These are phyloP conservation scores for Pundamilia nyererei DNA, from an alignment of 2,113 vertebrate species.

Conservation along the genomic window DNA sequence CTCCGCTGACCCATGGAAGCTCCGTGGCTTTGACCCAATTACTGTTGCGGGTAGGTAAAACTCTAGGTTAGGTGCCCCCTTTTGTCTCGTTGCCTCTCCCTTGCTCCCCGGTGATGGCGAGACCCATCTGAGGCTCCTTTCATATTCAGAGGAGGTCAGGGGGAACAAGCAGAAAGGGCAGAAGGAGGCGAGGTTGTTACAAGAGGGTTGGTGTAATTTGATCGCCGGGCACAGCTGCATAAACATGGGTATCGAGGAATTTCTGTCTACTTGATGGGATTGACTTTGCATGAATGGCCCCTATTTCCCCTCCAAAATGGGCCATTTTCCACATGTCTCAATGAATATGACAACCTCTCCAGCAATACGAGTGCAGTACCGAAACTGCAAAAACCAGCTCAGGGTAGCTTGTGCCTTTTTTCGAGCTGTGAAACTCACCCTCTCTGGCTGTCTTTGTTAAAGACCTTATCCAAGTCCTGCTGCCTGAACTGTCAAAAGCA, in stretches of 20 bases:
- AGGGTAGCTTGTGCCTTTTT: constrained; percentile 35
- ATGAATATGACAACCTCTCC: constrained; percentile 82
- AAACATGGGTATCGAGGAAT: constrained; percentile 91
- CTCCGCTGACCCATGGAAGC: constrained; percentile 81
- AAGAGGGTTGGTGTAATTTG: constrained; percentile 85
- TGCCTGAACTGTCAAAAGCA: constrained; percentile 69
- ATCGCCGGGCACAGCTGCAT: constrained; percentile 91
- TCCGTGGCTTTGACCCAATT: constrained; percentile 48
- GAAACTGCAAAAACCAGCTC: constrained; percentile 21
- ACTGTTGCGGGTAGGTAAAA: constrained; percentile 34
- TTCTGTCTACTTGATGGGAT: constrained; percentile 84
- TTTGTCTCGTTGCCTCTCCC: constrained; percentile 26
- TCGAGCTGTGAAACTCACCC: constrained; percentile 58
- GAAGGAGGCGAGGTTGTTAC: constrained; percentile 58
- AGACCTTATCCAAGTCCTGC: constrained; percentile 67
- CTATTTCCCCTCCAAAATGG: constrained; percentile 54
- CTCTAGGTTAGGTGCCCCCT: constrained; percentile 42
- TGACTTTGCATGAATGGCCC: constrained; percentile 85
- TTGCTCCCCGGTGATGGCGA: constrained; percentile 3
- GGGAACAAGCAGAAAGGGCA: not conserved
- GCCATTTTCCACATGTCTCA: constrained; percentile 91
- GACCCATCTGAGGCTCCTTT: constrained; percentile 38
- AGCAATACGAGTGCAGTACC: constrained; percentile 71
- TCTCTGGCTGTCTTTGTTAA: constrained; percentile 58
- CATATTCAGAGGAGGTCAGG: not conserved